A percentile compares a stretch with the other conserved stretches of the same genome.
These are phyloP conservation scores for Scaptomyza montana DNA, from an alignment of 1,140 invertebrate species.

Conservation along the genomic window DNA sequence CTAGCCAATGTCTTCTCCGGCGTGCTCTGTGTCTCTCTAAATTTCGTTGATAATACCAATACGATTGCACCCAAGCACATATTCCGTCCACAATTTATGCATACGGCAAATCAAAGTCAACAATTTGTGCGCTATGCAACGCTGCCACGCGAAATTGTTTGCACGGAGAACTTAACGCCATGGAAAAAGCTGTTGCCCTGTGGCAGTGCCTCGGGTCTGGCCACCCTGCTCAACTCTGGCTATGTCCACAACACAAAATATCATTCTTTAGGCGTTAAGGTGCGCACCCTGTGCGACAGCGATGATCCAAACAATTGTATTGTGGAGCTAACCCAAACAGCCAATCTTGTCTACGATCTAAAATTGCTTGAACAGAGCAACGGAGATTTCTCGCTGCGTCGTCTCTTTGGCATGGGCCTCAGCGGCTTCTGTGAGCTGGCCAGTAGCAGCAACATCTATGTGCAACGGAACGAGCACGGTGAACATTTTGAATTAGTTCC, in stretches of 20 bases:
- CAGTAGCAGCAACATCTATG: constrained; percentile 90
- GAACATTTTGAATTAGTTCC: constrained; percentile 82
- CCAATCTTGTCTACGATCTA: constrained; percentile 94
- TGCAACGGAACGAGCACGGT: constrained; percentile 89
- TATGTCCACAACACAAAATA: constrained; percentile 97
- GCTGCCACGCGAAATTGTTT: constrained; percentile 97
- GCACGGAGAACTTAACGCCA: constrained; percentile 99
- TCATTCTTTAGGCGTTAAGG: constrained; percentile 94
- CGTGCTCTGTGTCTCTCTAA: constrained; percentile 97
- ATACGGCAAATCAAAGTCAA: constrained; percentile 87
- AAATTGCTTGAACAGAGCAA: constrained; percentile 85
- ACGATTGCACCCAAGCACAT: constrained; percentile 93
- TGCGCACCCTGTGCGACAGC: constrained; percentile 90
- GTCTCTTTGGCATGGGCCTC: constrained; percentile 93
- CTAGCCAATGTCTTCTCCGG: constrained; percentile 95
- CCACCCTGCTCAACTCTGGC: constrained; percentile 94
- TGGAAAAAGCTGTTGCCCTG: constrained; percentile 99
- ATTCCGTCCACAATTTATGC: constrained; percentile 88
- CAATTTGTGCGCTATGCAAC: constrained; percentile 88
- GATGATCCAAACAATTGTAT: constrained; percentile 86
- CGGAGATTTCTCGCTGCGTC: constrained; percentile 93
- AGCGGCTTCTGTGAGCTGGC: constrained; percentile 92
- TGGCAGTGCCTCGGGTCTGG: constrained; percentile 92
- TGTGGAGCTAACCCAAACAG: constrained; percentile 92
- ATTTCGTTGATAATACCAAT: constrained; percentile 96